Percentiles rank a stretch among this genome's conserved stretches.
phyloP scores from a whole-genome alignment of 30 jellyfish, hydroid and myxozoan genomes.

The Turritopsis rubra region DNA sequence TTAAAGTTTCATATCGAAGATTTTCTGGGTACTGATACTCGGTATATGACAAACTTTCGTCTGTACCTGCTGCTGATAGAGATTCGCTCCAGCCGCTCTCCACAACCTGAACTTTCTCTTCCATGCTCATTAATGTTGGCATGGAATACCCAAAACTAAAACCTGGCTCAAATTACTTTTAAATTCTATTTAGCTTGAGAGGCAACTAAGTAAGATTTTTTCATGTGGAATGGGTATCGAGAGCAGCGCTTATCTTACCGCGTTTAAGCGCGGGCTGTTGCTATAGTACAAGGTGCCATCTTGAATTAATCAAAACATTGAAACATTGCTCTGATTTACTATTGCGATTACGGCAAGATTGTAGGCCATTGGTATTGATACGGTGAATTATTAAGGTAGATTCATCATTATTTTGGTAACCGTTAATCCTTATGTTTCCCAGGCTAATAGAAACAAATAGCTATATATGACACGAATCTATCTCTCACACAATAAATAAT shows the following conservation, averaged over 20 bases:
- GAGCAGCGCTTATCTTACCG: not conserved
- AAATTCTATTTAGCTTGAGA: not conserved
- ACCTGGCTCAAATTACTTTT: not conserved
- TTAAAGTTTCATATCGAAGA: not conserved
- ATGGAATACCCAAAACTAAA: not conserved
- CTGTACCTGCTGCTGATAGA: not conserved
- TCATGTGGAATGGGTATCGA: not conserved
- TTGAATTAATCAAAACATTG: not conserved
- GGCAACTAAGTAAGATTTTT: not conserved
- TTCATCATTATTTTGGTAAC: too few relatives aligned
- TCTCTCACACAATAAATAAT: too few relatives aligned
- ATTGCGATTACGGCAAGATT: not conserved
- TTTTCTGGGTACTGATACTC: slow-evolving; percentile 5
- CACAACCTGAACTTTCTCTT: not conserved
- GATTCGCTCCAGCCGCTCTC: not conserved
- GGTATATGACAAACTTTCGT: not conserved
- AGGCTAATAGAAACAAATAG: too few relatives aligned
- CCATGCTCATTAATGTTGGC: not conserved
- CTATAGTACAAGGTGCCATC: not conserved
- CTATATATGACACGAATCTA: too few relatives aligned
- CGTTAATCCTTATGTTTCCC: too few relatives aligned
- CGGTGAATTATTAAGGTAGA: too few relatives aligned
- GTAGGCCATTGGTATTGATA: too few relatives aligned
- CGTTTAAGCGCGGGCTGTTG: not conserved
- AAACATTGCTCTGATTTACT: not conserved